Conservation (phyloP, 1,140 invertebrate species). For the Heliconius eleuchia region DNA sequence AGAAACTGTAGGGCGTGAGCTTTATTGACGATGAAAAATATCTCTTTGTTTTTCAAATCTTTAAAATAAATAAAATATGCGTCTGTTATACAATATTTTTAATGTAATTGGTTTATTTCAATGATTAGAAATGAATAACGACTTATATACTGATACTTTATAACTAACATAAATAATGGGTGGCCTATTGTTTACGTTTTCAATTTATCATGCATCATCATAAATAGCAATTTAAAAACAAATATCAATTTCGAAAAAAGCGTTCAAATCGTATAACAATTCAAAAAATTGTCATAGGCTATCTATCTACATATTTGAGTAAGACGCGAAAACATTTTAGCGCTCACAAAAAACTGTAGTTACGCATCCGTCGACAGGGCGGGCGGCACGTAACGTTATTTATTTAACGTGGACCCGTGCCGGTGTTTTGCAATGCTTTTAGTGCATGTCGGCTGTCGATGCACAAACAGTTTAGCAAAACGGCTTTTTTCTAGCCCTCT, state of each 20-base stretch:
- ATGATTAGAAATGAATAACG: too few species aligned
- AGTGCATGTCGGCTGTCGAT: slow-evolving; percentile 54
- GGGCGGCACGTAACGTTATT: slow-evolving; percentile 68
- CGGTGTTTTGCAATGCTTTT: slow-evolving; percentile 62
- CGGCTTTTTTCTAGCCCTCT: slow-evolving; percentile 48
- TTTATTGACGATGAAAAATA: slow-evolving; percentile 15
- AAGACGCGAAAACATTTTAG: slow-evolving; percentile 49
- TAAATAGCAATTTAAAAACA: too few species aligned
- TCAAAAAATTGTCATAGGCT: not conserved
- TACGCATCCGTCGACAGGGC: slow-evolving; percentile 47
- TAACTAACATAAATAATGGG: not conserved
- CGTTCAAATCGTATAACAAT: not conserved
- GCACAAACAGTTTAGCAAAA: slow-evolving; percentile 70
- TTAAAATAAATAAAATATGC: not conserved
- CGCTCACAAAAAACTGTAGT: slow-evolving; percentile 44
- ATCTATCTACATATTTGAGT: slow-evolving; percentile 14
- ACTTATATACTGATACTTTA: not conserved
- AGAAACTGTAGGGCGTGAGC: slow-evolving; percentile 47
- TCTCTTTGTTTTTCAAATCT: not conserved
- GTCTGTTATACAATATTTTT: not conserved
- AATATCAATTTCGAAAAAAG: too few species aligned
- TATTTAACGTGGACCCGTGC: slow-evolving; percentile 63
- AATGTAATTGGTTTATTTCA: too few species aligned
- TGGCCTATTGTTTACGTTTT: not conserved
- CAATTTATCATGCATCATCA: too few species aligned